Conservation (phyloP, 2,797 vertebrate species). For the Bradypodion ventrale region DNA sequence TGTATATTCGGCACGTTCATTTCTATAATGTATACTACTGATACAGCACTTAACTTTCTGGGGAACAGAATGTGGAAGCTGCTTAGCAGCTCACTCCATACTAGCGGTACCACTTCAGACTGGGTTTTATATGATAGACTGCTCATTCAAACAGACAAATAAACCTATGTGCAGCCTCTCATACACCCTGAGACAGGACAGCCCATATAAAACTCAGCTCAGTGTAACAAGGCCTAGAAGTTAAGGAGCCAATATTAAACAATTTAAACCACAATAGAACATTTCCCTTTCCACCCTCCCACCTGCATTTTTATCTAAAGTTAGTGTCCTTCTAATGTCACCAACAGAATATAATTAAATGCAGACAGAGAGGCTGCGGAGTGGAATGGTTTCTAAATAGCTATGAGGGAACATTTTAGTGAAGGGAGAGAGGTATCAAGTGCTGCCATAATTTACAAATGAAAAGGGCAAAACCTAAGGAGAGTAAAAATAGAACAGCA, state of each 20-base stretch:
- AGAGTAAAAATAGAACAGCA: too few species aligned
- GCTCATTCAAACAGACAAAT: neutral
- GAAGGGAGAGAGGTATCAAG: neutral
- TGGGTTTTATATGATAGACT: neutral
- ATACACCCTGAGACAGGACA: neutral
- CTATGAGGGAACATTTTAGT: neutral
- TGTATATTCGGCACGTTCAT: neutral
- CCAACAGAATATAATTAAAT: constrained; percentile 50
- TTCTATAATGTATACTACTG: neutral
- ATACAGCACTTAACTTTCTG: neutral
- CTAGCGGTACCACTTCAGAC: neutral
- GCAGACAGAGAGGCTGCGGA: constrained; percentile 35
- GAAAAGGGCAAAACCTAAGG: constrained; percentile 23
- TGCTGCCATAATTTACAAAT: constrained; percentile 16
- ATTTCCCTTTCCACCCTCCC: constrained; percentile 2
- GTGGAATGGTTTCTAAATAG: constrained; percentile 52
- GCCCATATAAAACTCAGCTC: neutral
- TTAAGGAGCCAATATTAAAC: constrained; percentile 15
- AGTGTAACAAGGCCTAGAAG: neutral
- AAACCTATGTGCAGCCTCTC: neutral
- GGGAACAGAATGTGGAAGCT: neutral
- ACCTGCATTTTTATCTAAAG: constrained; percentile 40
- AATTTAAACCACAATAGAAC: neutral
- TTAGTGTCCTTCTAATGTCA: constrained; percentile 32
- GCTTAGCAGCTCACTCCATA: neutral